A percentile compares a stretch with the other conserved stretches of the same genome.
Evolutionary conservation across 2,113 vertebrate species (phyloP).

Genomic region (Pseudopodoces humilis): DNA sequence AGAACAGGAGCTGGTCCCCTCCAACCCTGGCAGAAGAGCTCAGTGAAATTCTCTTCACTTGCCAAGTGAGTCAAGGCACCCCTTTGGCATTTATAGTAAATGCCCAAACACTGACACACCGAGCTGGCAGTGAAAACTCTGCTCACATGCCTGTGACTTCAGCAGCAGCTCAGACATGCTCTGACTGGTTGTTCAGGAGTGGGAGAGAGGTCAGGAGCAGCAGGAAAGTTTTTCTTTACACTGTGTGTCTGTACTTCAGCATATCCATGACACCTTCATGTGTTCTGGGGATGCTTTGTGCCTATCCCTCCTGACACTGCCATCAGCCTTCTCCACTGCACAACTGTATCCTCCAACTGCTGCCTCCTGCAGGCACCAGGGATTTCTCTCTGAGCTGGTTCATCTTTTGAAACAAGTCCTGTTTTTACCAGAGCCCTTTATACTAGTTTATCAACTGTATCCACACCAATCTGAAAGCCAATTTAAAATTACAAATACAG

Average conservation of each 20-base stretch:
- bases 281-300: fast-evolving
- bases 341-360: not conserved
- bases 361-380: not conserved
- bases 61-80: not conserved
- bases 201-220: not conserved
- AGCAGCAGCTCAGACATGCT: not conserved
- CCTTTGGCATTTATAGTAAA: not conserved
- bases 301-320: not conserved
- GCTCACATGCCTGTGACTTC: not conserved
- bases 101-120: not conserved
- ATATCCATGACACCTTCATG: too few relatives aligned
- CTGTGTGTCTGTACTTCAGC: not conserved
- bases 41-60: not conserved
- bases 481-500: not conserved
- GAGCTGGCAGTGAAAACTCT: not conserved
- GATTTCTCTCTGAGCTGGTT: not conserved
- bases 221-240: not conserved
- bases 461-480: not conserved
- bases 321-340: not conserved
- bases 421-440: not conserved
- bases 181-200: fast-evolving
- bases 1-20: not conserved
- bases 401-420: not conserved
- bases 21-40: not conserved
- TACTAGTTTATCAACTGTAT: not conserved